Base-by-base conservation (phyloP, 2,888 invertebrate genomes). In the Sarcophaga caerulescens region DNA sequence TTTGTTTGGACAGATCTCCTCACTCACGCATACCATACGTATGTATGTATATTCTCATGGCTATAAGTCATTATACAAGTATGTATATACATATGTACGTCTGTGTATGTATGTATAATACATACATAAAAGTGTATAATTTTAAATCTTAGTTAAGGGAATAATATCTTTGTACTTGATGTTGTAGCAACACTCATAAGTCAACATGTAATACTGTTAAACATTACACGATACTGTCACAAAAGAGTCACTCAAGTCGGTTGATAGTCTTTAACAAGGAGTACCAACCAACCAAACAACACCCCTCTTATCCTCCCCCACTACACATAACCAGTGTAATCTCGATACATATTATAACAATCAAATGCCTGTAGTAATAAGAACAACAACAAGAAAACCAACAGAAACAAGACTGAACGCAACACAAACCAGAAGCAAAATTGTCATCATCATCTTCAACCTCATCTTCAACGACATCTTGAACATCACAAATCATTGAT, bases 151-250 rank as follows among this genome's bases (percentile, higher is more conserved):
- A 85, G 63, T 80, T 74, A 77, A 83, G 85, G 80, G 80, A 85
- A 83, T 83, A 80, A 73, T 77, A 83, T 80, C 73, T 80, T 47
- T 75, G 76, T 83, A 74, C n/a, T 83, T 80, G 78, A 78, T 85
- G 63, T 76, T 87, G 73, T 81, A 83, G 78, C 63, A 84, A 81
- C 85, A 87, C 89, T 90, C 89, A 89, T 90, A 91, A 91, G 91
- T 91, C 91, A 90, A 90, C 90, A 89, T 91, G 91, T 91, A 91
- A 91, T 90, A 89, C 89, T 90, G 90, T 90, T 89, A 91, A 91
- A 89, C 89, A 90, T 89, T 87, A 89, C 89, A 90, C 89, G 91
- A 91, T 91, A 90, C 90, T 90, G 90, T 90, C 90, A 90, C 89
- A 90, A 89, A 89, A 65, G 85, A 83, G 66, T 85, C 85, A 81